Evolutionary conservation across 23 tunicate genomes (phyloP), one percentile per base, ranked within the genome.

Genomic region (Clavelina lepadiformis): DNA sequence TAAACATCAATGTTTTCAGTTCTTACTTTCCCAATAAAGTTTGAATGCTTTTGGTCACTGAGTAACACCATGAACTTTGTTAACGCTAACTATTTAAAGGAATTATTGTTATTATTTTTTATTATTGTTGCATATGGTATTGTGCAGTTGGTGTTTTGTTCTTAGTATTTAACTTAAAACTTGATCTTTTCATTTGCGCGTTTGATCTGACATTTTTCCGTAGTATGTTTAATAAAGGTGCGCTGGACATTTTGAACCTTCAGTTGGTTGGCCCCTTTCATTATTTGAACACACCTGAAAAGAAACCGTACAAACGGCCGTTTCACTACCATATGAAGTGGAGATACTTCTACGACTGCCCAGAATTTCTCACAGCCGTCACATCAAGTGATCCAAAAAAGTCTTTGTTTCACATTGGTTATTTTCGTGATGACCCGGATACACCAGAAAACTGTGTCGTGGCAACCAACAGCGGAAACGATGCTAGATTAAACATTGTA

Each of bases 241-340:
- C 76, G 6, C 51, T 79, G 32, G 27, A 56, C n/a, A 11, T 51
- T 22, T 49, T 86, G 13, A 67, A 67, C 2, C 61, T 73, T 38
- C 38, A 63, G 13, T 34, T 75, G 31, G 97, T 89, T 35, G 97
- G 97, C 18, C 97, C 97, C 2, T 89, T 80, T 64, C 74, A 81
- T 33, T 61, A 37, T 54, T 22, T 89, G 0, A 34, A 74, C 44
- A 31, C 61, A n/a, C 18, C 13, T 2, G 26, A 49, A 8, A n/a
- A 71, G 56, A 53, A 76, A 25, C 24, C 33, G 24, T 24, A 38
- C 31, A 67, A 67, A 56, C 24, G 57, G 7, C 59, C 79, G 2
- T 7, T 23, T 0, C 32, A 53, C 33, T 71, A 73, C 35, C 91
- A 89, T 63, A 52, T 89, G 67, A 61, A 65, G 31, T 89, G 97